Conservation (phyloP, 2,113 vertebrate genomes). For the Girardinichthys multiradiatus region DNA sequence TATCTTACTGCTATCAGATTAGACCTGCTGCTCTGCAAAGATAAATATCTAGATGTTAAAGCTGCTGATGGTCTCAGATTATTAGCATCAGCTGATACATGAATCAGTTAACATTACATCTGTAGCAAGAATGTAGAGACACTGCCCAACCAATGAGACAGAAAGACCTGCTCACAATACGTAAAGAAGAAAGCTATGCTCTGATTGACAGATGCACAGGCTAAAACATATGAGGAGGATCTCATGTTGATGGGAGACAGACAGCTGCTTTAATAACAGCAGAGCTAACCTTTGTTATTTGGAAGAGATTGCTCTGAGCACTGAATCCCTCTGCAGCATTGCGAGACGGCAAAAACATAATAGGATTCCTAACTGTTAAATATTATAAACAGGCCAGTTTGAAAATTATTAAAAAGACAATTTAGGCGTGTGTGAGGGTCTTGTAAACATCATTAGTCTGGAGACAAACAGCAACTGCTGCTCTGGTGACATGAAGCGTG, state of each 20-base stretch:
- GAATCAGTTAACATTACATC: background rate
- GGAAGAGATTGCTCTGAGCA: background rate
- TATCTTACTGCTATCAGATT: background rate
- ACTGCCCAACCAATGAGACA: no score
- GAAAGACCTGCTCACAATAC: no score
- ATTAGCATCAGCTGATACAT: background rate
- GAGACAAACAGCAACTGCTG: background rate
- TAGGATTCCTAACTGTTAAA: background rate
- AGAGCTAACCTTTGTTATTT: background rate
- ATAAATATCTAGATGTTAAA: background rate
- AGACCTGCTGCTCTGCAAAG: background rate
- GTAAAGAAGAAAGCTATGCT: background rate
- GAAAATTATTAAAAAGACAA: background rate
- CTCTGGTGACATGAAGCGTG: background rate
- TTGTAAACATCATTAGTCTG: background rate
- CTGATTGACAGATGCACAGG: background rate
- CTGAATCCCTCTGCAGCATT: background rate
- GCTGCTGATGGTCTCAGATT: background rate
- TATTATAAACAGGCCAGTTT: background rate
- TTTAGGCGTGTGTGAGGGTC: background rate
- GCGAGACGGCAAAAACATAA: background rate
- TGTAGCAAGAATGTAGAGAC: no score
- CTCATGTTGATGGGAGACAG: background rate
- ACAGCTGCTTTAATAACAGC: background rate
- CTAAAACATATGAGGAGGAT: background rate